Conservation (phyloP, 2,113 vertebrate species). For the Lycocorax pyrrhopterus region DNA sequence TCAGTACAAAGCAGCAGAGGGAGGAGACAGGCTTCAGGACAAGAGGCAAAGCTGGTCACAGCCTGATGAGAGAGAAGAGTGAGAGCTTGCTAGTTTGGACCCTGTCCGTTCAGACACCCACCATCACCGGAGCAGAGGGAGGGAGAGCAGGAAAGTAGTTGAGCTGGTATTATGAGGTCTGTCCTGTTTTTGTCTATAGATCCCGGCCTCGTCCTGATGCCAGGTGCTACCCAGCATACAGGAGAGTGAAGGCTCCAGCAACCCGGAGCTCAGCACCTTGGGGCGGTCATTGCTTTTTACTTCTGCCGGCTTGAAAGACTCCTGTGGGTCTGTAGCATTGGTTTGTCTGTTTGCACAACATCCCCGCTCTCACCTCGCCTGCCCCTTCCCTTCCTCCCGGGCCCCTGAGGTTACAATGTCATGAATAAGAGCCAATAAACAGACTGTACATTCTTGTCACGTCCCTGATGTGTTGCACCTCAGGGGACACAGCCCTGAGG, state of each 20-base stretch:
- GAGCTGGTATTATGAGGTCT: neutral
- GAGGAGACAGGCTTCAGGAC: neutral
- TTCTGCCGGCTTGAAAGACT: slow-evolving; percentile 8
- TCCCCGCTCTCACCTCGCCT: neutral
- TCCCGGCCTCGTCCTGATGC: neutral
- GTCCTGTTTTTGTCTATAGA: slow-evolving; percentile 24
- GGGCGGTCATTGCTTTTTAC: neutral
- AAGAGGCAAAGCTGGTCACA: neutral
- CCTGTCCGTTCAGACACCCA: neutral
- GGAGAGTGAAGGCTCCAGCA: neutral
- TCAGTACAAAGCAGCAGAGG: neutral
- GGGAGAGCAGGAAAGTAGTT: neutral
- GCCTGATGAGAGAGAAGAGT: neutral
- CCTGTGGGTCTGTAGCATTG: neutral
- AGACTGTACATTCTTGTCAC: neutral
- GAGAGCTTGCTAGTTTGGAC: neutral
- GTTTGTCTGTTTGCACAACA: neutral
- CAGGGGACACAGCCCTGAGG: neutral
- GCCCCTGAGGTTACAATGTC: accelerated
- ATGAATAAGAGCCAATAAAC: slow-evolving; percentile 33
- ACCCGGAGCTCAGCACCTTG: neutral
- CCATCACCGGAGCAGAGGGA: neutral
- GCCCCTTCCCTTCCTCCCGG: neutral
- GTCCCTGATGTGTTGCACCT: neutral
- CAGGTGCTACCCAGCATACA: neutral